phyloP scores from a whole-genome alignment of 2,888 invertebrate species.

The Ormyrus pomaceus region DNA sequence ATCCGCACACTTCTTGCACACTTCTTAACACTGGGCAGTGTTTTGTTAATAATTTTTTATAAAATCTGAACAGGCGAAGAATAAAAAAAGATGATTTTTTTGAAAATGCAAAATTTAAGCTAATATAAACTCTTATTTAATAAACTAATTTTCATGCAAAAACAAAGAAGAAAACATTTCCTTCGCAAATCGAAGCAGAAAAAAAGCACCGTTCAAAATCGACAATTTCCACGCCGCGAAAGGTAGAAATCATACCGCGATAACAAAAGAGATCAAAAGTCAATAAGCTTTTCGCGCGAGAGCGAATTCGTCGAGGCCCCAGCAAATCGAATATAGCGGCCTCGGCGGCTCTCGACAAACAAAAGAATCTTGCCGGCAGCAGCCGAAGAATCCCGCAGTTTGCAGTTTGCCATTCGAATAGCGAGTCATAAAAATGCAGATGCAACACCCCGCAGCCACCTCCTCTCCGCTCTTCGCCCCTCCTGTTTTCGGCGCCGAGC shows the following conservation, averaged over 20 bases:
- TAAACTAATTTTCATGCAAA: too few relatives aligned
- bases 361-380: not conserved
- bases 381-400: constrained; percentile 20
- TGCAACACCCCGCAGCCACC: not conserved
- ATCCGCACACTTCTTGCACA: too few relatives aligned
- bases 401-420: constrained; percentile 18
- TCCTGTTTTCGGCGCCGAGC: not conserved
- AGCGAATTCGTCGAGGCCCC: constrained; percentile 45
- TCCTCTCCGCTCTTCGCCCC: not conserved
- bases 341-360: too few relatives aligned
- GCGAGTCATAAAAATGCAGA: constrained; percentile 49
- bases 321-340: constrained; percentile 33
- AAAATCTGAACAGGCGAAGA: too few relatives aligned
- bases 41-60: too few relatives aligned
- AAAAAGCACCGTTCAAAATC: not conserved
- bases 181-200: too few relatives aligned
- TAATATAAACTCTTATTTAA: too few relatives aligned
- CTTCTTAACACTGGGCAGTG: too few relatives aligned
- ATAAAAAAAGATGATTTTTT: too few relatives aligned
- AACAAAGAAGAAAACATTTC: too few relatives aligned
- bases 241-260: not conserved
- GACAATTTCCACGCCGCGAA: not conserved
- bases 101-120: too few relatives aligned
- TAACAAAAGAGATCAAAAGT: constrained; percentile 34
- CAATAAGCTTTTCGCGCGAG: constrained; percentile 15